These are phyloP conservation scores for Ictidomys tridecemlineatus DNA, from an alignment of 2,113 vertebrate genomes.

Conservation along the genomic window DNA sequence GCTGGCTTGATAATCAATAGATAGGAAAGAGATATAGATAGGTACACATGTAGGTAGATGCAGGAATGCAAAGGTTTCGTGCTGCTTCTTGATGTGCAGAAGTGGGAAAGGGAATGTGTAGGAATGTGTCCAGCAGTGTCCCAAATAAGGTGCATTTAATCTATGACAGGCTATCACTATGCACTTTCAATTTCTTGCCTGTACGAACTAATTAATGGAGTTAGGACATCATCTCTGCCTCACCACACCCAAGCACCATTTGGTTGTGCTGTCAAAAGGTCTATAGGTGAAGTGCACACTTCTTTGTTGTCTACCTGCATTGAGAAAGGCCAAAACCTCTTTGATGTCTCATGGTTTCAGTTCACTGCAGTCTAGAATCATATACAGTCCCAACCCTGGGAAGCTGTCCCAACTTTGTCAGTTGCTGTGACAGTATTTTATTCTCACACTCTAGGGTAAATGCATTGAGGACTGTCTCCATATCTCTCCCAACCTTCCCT, in stretches of 20 bases:
- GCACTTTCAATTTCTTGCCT: constrained; percentile 22
- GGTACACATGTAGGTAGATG: too few relatives aligned
- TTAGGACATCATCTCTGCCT: background rate
- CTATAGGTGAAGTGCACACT: background rate
- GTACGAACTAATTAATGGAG: background rate
- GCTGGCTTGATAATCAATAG: background rate
- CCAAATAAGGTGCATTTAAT: constrained; percentile 8
- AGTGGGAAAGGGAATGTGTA: too few relatives aligned
- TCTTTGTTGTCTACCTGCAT: background rate
- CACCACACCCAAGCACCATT: background rate
- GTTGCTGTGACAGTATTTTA: background rate
- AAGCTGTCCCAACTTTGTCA: background rate
- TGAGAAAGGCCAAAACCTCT: background rate
- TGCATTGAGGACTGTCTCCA: background rate
- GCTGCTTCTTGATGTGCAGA: too few relatives aligned
- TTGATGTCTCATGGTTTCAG: background rate
- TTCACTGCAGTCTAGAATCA: background rate
- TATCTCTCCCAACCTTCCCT: background rate
- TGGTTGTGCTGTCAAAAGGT: background rate
- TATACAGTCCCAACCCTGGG: background rate
- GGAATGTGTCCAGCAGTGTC: background rate
- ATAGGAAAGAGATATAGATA: background rate
- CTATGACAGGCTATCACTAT: background rate
- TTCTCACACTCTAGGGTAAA: background rate
- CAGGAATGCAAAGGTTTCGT: background rate